Percentiles rank a stretch among this genome's conserved stretches.
These are phyloP conservation scores for Cyclophora albipunctata DNA, from an alignment of 2,888 invertebrate genomes.

Conservation along the genomic window DNA sequence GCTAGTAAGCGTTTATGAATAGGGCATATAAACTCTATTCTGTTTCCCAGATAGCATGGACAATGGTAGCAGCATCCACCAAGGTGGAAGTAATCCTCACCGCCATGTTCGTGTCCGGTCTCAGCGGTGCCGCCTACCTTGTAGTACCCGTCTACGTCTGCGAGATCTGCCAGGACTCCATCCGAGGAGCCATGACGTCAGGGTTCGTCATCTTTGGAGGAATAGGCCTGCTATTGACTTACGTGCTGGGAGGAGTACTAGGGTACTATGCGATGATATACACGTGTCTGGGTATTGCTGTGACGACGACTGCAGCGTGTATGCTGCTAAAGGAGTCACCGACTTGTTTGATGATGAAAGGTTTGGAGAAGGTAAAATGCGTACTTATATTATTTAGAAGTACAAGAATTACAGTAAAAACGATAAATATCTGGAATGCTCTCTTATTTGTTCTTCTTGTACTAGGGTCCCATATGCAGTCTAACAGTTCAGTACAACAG, in stretches of 20 bases:
- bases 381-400: neutral
- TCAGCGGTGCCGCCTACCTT: constrained; percentile 35
- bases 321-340: constrained; percentile 46
- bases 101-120: constrained; percentile 43
- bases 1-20: too few species aligned
- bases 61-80: constrained; percentile 28
- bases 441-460: too few species aligned
- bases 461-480: too few species aligned
- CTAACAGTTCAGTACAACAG: too few species aligned
- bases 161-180: constrained; percentile 51
- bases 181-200: constrained; percentile 49
- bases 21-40: too few species aligned
- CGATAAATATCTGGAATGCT: too few species aligned
- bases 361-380: constrained; percentile 37
- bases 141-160: constrained; percentile 42
- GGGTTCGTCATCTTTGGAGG: constrained; percentile 39
- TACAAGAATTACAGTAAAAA: too few species aligned
- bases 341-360: constrained; percentile 41
- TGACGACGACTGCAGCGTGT: constrained; percentile 26
- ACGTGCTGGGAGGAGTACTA: constrained; percentile 43
- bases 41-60: constrained; percentile 43
- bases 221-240: constrained; percentile 47
- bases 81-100: constrained; percentile 40
- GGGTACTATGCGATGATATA: constrained; percentile 43
- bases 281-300: constrained; percentile 29